phyloP scores from a whole-genome alignment of 2,797 vertebrate species.

The Propithecus deckenii region DNA sequence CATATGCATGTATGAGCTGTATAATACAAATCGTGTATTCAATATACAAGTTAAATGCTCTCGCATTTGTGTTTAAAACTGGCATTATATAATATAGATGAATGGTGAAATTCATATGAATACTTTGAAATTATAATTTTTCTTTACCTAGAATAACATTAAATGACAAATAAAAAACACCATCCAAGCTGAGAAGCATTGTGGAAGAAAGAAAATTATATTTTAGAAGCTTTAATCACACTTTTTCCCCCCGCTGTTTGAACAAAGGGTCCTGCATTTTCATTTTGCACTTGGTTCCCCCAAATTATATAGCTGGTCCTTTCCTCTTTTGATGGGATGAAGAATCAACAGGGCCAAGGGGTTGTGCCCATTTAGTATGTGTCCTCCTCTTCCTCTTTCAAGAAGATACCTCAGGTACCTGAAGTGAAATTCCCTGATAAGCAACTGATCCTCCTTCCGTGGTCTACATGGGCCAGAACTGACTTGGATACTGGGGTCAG shows the following conservation, averaged over 20 bases:
- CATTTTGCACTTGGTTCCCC: neutral
- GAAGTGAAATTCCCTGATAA: neutral
- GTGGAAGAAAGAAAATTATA: neutral
- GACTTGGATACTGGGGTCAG: neutral
- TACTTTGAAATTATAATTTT: conserved; percentile 8
- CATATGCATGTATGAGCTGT: neutral
- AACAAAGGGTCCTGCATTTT: neutral
- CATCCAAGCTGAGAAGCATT: neutral
- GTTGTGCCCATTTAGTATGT: neutral
- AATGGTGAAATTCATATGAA: neutral
- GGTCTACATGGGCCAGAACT: neutral
- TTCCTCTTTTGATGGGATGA: neutral
- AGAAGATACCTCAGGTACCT: neutral
- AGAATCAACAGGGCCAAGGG: neutral
- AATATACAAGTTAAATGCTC: neutral
- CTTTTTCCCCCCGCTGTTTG: neutral
- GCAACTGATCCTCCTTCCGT: neutral
- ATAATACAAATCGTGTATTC: neutral
- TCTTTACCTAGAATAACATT: neutral
- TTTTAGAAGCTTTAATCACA: neutral
- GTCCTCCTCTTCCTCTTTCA: neutral
- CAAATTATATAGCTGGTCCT: neutral
- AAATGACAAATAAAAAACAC: neutral
- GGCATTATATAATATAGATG: neutral
- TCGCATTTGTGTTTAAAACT: neutral